These are phyloP conservation scores for Biston betularia DNA, from an alignment of 2,888 invertebrate genomes.

Conservation along the genomic window DNA sequence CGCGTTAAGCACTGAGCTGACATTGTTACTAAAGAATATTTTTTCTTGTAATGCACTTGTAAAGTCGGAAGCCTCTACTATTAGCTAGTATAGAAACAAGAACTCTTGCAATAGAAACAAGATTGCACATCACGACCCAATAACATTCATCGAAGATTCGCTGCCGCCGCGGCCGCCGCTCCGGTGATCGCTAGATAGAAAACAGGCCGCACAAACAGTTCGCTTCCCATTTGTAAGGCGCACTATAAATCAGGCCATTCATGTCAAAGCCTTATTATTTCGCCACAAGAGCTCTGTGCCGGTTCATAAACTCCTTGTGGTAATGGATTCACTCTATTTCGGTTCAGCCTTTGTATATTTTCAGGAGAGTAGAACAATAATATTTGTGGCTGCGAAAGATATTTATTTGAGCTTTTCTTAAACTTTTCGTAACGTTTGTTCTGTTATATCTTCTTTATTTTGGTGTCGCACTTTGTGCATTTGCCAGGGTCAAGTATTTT, in stretches of 20 bases:
- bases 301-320: conserved; percentile 33
- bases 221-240: conserved; percentile 21
- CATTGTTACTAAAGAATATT: too few relatives aligned
- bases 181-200: conserved; percentile 7
- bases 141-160: too few relatives aligned
- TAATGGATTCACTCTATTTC: conserved; percentile 37
- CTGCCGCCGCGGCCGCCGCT: too few relatives aligned
- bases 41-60: too few relatives aligned
- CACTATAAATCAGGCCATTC: conserved; percentile 42
- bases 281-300: conserved; percentile 34
- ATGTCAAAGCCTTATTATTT: conserved; percentile 45
- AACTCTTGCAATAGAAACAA: too few relatives aligned
- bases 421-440: background rate
- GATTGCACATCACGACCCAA: too few relatives aligned
- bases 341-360: conserved; percentile 24
- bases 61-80: too few relatives aligned
- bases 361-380: conserved; percentile 1
- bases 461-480: background rate
- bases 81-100: too few relatives aligned
- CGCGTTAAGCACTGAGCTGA: too few relatives aligned
- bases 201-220: conserved; percentile 20
- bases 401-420: background rate
- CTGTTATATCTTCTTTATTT: too few relatives aligned
- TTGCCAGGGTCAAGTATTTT: too few relatives aligned
- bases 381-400: background rate